Conservation (phyloP, 1,140 invertebrate species). For the Musca vetustissima region DNA sequence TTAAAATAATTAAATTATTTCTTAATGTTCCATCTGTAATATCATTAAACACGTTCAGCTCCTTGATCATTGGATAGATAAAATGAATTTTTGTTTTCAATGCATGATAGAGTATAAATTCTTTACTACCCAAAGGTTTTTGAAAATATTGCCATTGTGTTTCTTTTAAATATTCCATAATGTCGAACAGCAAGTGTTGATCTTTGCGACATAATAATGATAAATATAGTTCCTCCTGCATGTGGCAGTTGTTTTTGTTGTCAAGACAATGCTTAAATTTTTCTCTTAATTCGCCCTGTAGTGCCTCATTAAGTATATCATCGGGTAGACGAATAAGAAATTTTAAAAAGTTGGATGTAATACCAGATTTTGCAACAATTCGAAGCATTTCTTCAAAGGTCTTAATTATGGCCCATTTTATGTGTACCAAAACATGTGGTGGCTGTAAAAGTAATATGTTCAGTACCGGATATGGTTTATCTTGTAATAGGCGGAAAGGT, state of each 20-base stretch:
- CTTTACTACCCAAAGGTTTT: slow-evolving; percentile 26
- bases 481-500: neutral
- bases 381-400: neutral
- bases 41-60: slow-evolving; percentile 36
- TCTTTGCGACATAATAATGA: slow-evolving; percentile 35
- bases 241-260: neutral
- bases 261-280: neutral
- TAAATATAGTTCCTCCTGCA: slow-evolving; percentile 22
- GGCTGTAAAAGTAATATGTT: slow-evolving; percentile 4
- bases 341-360: neutral
- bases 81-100: slow-evolving; percentile 36
- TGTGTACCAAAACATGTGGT: neutral
- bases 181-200: slow-evolving; percentile 28
- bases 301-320: neutral
- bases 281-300: slow-evolving; percentile 1
- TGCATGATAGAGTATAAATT: slow-evolving; percentile 38
- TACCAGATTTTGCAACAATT: neutral
- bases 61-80: slow-evolving; percentile 37
- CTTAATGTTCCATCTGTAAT: slow-evolving; percentile 36
- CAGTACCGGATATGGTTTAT: slow-evolving; percentile 2
- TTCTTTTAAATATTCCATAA: slow-evolving; percentile 25
- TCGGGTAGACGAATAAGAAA: slow-evolving; percentile 6
- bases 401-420: neutral
- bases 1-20: slow-evolving; percentile 44
- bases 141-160: slow-evolving; percentile 19